Percentiles rank a stretch among this genome's conserved stretches.
Evolutionary conservation across 2,113 vertebrate genomes (phyloP).

Genomic region (Taxidea taxus): DNA sequence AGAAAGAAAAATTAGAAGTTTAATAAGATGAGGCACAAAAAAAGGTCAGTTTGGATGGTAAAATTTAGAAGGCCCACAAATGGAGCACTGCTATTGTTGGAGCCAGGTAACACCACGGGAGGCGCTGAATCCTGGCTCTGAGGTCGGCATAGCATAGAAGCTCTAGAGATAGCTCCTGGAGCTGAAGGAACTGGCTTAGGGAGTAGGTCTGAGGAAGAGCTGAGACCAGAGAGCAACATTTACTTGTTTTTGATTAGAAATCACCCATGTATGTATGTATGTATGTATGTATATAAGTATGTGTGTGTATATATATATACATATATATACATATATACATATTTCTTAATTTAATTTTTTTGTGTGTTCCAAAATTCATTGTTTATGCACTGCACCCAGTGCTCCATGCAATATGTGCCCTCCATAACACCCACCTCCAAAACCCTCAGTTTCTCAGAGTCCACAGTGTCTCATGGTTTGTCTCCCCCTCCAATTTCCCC

Average conservation of each 20-base stretch:
- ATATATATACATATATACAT: too few species aligned
- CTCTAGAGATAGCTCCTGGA: background rate
- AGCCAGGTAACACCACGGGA: background rate
- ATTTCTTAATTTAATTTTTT: too few species aligned
- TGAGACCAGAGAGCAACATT: background rate
- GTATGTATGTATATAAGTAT: too few species aligned
- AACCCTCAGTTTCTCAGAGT: too few species aligned
- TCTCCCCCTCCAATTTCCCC: too few species aligned
- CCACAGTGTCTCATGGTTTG: too few species aligned
- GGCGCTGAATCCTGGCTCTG: fast-evolving
- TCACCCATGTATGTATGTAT: background rate
- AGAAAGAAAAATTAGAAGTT: background rate
- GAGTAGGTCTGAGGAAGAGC: background rate
- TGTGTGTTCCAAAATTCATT: too few species aligned
- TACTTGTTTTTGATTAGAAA: background rate
- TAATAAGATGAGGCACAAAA: background rate
- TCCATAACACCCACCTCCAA: too few species aligned
- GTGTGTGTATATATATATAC: too few species aligned
- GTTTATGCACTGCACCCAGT: too few species aligned
- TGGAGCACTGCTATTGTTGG: background rate
- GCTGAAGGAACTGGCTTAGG: fast-evolving
- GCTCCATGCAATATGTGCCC: too few species aligned
- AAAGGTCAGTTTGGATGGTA: background rate
- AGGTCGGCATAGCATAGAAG: background rate
- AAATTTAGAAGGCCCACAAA: background rate